Conservation (phyloP, 2,797 vertebrate genomes). For the Masticophis lateralis region DNA sequence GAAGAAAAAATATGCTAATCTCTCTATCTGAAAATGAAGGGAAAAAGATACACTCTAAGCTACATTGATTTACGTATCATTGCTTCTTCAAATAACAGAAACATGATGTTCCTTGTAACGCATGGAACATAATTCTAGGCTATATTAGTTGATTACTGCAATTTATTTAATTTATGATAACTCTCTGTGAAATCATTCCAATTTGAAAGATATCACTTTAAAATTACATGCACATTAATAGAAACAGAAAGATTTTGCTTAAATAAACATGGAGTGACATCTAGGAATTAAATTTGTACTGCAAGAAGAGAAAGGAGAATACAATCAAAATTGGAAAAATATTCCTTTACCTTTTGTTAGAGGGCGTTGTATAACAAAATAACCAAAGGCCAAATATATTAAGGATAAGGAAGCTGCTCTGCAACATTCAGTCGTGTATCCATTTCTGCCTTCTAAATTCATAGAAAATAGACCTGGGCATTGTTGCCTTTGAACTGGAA, state of each 20-base stretch:
- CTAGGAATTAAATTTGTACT: background rate
- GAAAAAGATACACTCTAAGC: background rate
- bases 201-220: background rate
- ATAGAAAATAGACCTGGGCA: background rate
- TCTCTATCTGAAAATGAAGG: background rate
- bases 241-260: background rate
- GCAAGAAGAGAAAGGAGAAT: background rate
- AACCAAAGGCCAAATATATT: background rate
- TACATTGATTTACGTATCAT: background rate
- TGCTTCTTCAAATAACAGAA: background rate
- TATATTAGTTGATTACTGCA: background rate
- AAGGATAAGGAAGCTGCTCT: background rate
- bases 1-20: background rate
- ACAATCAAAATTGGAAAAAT: background rate
- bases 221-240: background rate
- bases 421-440: background rate
- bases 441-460: slow-evolving; percentile 12
- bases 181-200: background rate
- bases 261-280: slow-evolving; percentile 1
- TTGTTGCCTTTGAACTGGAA: background rate
- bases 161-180: slow-evolving; percentile 1
- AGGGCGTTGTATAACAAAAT: slow-evolving; percentile 1
- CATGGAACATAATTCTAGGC: background rate
- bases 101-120: background rate
- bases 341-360: slow-evolving; percentile 8